These are phyloP conservation scores for Magallana nippona DNA, from an alignment of 2,888 invertebrate species.

Conservation along the genomic window DNA sequence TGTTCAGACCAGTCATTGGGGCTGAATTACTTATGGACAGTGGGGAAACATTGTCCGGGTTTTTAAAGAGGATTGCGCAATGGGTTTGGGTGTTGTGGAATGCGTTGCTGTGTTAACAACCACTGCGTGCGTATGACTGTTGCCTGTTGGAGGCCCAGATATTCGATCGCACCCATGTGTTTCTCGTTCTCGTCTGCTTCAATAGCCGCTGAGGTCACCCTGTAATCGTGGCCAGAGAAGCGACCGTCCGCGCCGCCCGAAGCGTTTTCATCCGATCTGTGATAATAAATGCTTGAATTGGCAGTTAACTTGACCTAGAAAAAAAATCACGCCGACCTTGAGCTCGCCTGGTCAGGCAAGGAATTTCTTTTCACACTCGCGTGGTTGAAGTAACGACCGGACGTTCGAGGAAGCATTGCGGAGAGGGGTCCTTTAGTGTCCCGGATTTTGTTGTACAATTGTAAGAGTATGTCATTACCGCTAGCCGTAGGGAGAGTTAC, in stretches of 20 bases:
- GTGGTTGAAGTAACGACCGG: not conserved
- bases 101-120: not conserved
- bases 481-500: not conserved
- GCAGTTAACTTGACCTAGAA: constrained; percentile 33
- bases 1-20: not conserved
- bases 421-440: not conserved
- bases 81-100: not conserved
- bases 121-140: not conserved
- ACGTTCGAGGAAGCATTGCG: not conserved
- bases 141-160: not conserved
- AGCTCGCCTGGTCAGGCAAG: constrained; percentile 12
- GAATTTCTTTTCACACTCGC: constrained; percentile 1
- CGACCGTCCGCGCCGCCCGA: constrained; percentile 18
- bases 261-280: constrained; percentile 31
- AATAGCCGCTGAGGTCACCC: constrained; percentile 15
- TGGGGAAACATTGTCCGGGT: not conserved
- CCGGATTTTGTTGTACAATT: not conserved
- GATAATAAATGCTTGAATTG: constrained; percentile 33
- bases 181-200: constrained; percentile 30
- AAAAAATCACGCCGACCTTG: constrained; percentile 25
- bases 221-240: constrained; percentile 19
- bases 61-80: not conserved
- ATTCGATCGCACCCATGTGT: constrained; percentile 24
- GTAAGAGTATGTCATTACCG: not conserved
- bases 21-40: not conserved